Conservation (phyloP, 2,113 vertebrate genomes). For the Bambusicola thoracicus region DNA sequence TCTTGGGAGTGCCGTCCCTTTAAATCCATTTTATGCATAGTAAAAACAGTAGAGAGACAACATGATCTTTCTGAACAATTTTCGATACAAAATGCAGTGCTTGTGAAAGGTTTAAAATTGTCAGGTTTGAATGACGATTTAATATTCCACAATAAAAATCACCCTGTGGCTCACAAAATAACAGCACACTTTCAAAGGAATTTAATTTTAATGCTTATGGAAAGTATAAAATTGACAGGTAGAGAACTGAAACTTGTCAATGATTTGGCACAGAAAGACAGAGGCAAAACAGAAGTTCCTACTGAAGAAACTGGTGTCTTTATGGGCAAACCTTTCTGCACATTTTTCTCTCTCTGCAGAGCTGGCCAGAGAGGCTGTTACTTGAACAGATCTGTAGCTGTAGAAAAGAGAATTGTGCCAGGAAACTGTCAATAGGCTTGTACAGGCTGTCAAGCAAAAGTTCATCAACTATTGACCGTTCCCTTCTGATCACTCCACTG, state of each 20-base stretch:
- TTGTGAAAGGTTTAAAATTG: neutral
- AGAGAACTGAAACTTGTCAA: neutral
- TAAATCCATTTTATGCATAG: neutral
- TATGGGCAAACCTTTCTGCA: neutral
- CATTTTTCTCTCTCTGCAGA: neutral
- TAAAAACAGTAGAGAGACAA: neutral
- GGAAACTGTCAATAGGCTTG: neutral
- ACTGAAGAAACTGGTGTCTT: neutral
- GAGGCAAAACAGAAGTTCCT: neutral
- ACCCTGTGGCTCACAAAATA: neutral
- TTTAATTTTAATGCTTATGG: neutral
- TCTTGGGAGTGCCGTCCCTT: neutral
- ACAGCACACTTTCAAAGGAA: neutral
- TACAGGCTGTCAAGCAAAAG: neutral
- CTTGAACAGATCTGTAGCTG: neutral
- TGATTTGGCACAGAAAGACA: neutral
- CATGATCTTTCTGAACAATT: neutral
- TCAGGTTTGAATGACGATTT: conserved; percentile 18
- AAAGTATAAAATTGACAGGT: neutral
- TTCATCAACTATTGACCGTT: neutral
- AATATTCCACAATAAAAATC: neutral
- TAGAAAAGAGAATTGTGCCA: neutral
- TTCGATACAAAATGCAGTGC: neutral
- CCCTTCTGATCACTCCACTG: neutral
- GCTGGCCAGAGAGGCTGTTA: neutral